A percentile compares a stretch with the other conserved stretches of the same genome.
These are phyloP conservation scores for Rhyacophila evoluta DNA, from an alignment of 2,888 invertebrate species.

Conservation along the genomic window DNA sequence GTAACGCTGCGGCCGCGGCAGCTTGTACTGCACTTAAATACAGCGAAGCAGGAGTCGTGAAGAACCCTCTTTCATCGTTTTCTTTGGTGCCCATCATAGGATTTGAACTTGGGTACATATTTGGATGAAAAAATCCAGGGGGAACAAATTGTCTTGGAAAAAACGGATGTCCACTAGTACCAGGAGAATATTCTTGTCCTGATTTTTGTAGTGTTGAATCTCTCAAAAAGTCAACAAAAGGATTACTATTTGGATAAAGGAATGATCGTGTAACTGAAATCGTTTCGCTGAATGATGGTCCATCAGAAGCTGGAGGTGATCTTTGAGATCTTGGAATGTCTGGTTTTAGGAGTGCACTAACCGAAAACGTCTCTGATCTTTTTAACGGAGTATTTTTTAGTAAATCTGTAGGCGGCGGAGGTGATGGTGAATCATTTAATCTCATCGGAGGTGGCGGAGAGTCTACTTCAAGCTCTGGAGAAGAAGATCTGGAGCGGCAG, in stretches of 20 bases:
- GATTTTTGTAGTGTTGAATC: constrained; percentile 63
- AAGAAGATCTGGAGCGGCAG: constrained; percentile 71
- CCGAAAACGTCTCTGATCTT: constrained; percentile 86
- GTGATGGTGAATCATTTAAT: constrained; percentile 67
- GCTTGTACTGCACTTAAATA: constrained; percentile 79
- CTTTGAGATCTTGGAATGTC: constrained; percentile 75
- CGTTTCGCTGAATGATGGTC: constrained; percentile 65
- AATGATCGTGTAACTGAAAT: constrained; percentile 71
- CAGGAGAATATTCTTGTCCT: constrained; percentile 58
- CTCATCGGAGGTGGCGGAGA: constrained; percentile 73
- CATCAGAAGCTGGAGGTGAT: constrained; percentile 63
- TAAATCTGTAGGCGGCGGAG: constrained; percentile 61
- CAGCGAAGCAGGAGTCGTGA: constrained; percentile 67
- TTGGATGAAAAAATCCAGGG: constrained; percentile 71
- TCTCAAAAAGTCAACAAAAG: constrained; percentile 74
- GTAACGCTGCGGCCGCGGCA: constrained; percentile 63
- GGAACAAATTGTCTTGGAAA: constrained; percentile 64
- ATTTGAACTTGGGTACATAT: constrained; percentile 62
- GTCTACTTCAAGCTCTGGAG: constrained; percentile 82
- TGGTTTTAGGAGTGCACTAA: constrained; percentile 83
- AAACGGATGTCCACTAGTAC: constrained; percentile 59
- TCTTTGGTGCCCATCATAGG: constrained; percentile 61
- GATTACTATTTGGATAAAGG: constrained; percentile 70
- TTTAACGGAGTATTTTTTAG: constrained; percentile 60
- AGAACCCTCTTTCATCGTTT: constrained; percentile 63